Evolutionary conservation across 2,113 vertebrate species (phyloP).

Genomic region (Butorides virescens): DNA sequence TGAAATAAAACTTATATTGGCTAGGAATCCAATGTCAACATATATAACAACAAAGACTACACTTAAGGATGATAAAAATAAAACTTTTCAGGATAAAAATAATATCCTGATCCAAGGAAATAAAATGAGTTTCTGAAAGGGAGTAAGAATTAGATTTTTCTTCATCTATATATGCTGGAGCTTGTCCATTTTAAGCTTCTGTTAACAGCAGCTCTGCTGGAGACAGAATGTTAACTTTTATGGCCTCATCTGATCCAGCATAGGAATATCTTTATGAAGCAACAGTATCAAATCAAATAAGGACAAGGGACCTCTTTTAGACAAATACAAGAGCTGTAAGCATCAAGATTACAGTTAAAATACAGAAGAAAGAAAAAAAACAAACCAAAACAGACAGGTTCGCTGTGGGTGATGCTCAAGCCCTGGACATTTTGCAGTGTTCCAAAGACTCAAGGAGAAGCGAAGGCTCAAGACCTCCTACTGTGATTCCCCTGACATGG

Average conservation of each 20-base stretch:
- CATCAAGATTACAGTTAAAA: not conserved
- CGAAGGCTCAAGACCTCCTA: not conserved
- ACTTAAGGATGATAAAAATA: not conserved
- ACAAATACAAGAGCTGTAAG: not conserved
- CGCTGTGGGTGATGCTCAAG: not conserved
- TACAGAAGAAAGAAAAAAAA: not conserved
- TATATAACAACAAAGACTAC: not conserved
- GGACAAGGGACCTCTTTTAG: not conserved
- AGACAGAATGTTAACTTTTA: not conserved
- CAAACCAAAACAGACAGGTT: not conserved
- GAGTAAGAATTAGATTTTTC: not conserved
- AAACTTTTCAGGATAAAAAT: not conserved
- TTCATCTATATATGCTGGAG: not conserved
- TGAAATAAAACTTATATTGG: not conserved
- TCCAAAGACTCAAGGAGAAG: accelerated
- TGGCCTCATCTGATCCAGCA: not conserved
- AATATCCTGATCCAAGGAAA: not conserved
- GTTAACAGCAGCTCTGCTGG: not conserved
- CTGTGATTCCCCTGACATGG: not conserved
- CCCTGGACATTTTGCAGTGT: not conserved
- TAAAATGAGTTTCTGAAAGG: not conserved
- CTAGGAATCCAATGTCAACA: not conserved
- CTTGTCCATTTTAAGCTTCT: not conserved
- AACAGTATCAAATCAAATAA: not conserved
- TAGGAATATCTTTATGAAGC: not conserved